Base-by-base conservation (phyloP, 1,140 invertebrate species). In the Drosophila suzukii region DNA sequence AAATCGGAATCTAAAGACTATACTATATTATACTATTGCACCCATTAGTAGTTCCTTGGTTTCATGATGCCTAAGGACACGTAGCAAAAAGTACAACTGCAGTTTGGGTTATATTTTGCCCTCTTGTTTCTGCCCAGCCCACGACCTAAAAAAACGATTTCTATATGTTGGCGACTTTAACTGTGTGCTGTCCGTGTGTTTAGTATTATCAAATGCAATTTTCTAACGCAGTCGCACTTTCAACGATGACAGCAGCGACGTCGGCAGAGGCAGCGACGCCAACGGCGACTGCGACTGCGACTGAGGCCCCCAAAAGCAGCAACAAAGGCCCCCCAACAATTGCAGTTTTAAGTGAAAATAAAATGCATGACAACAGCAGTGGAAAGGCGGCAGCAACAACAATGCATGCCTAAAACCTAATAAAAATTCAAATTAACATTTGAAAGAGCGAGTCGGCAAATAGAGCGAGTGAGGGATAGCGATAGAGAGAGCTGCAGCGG, bases 161-260 rank as follows among this genome's bases (percentile, higher is more conserved):
- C 71, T 75, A 56, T 72, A 43, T 51, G 75, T 62, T 60, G 30
- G 44, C 41, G 51, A 51, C 47, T 55, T 8, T 34, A 38, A 32
- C 55, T 57, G 51, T 63, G 63, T 68, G 32, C 65, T 51, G 55
- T 74, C 66, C 68, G 76, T 67, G 59, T 60, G 81, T 47, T 56
- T 68, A 74, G 66, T 83, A 80, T 90, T 89, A 80, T 90, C 68
- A 89, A 90, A 89, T 89, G 81, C 77, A 83, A 82, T 88, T 89
- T 91, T 91, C 89, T 91, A 91, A 91, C 89, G 89, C 89, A 91
- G 89, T 81, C 89, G 89, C 89, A 91, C 83, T 91, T 85, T 89
- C 84, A 70, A 89, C 84, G 74, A 70, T 81, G 75, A 88, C 85
- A 75, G 66, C 57, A 68, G 58, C 61, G 58, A 54, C 74, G 65